Base-by-base conservation (phyloP, 2,113 vertebrate species). In the Sorex fumeus region DNA sequence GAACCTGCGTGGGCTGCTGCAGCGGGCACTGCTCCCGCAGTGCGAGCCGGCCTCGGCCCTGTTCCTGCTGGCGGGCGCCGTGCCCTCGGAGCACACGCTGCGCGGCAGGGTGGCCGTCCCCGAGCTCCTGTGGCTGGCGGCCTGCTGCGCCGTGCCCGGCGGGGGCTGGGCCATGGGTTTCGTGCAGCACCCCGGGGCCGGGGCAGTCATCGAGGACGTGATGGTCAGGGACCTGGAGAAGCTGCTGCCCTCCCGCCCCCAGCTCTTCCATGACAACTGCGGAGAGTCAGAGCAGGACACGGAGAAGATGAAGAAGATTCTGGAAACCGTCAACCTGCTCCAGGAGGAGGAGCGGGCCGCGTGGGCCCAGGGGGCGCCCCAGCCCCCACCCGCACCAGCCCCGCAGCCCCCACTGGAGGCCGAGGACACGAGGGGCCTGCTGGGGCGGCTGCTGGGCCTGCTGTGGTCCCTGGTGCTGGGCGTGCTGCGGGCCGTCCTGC, bases 81-180 rank as follows among this genome's bases (percentile, higher is more conserved):
- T 98, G 88, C 98, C 98, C 80, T 98, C 98, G 1, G 91, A 53
- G 0, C 25, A 66, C 79, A 95, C 0, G 66, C 75, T 98, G 3
- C 97, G 97, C 28, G 96, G 94, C 96, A 98, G 89, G 71, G 95
- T 98, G 69, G 43, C 97, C 0, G 30, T 98, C 64, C 98, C 98
- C 1, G 96, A 97, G 57, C 95, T 66, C 6, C 94, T 98, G 3
- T 98, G 98, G 98, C 96, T 98, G 88, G 98, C 98, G 7, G 98
- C 98, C 50, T 98, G 98, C 32, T 98, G 98, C 12, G 97, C 97
- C 16, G 71, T 72, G 57, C 95, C 96, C 0, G 92, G 97, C 0
- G 86, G 95, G 3, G 93, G 97, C 47, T 98, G 98, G 98, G 98
- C 98, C 67, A 86, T 98, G 95, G 98, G 97, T 70, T 96, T 98